phyloP scores from a whole-genome alignment of 2,113 vertebrate genomes.

The Hirundichthys speculiger region DNA sequence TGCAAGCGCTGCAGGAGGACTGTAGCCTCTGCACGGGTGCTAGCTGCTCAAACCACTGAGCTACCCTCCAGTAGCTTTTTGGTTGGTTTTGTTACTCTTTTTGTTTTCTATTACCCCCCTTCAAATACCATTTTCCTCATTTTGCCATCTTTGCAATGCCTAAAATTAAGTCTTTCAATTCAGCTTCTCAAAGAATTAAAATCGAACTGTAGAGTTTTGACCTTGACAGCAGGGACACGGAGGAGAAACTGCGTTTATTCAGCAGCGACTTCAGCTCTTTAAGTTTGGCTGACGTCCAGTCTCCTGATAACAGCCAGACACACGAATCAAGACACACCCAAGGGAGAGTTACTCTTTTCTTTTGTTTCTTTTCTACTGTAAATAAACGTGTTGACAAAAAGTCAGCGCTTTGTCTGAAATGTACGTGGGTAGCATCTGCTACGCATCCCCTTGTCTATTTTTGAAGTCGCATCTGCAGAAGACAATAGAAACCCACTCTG shows the following conservation, averaged over 20 bases:
- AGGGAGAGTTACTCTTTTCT: too few species aligned
- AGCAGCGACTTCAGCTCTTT: background rate
- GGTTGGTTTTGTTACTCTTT: too few species aligned
- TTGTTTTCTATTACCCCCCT: too few species aligned
- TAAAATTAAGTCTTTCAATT: too few species aligned
- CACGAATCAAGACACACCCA: background rate
- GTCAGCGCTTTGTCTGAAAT: background rate
- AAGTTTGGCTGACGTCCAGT: constrained; percentile 32
- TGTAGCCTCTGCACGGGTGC: too few species aligned
- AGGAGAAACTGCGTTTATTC: constrained; percentile 2
- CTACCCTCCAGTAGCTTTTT: too few species aligned
- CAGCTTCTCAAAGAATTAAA: background rate
- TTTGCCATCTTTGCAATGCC: too few species aligned
- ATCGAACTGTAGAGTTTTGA: background rate
- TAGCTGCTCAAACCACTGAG: too few species aligned
- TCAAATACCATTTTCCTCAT: too few species aligned
- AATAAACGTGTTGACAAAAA: background rate
- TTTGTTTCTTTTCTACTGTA: background rate
- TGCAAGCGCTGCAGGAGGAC: too few species aligned
- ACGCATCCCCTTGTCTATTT: background rate
- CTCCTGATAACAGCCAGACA: constrained; percentile 29
- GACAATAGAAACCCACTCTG: background rate
- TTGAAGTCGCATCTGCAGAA: background rate
- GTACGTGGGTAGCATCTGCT: background rate
- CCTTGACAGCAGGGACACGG: background rate